These are phyloP conservation scores for Meganola albula DNA, from an alignment of 2,888 invertebrate genomes.

Conservation along the genomic window DNA sequence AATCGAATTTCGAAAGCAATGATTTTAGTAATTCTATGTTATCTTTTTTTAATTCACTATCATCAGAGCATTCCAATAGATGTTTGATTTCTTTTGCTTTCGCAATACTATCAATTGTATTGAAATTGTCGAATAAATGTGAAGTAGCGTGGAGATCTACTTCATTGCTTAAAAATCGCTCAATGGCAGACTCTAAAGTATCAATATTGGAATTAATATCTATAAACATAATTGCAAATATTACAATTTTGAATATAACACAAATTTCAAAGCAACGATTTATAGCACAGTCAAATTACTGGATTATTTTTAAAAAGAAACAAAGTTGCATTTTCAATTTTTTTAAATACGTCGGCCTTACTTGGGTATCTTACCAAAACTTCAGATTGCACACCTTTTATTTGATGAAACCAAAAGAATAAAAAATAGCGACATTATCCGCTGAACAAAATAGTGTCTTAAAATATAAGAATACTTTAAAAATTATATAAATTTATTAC, in stretches of 20 bases:
- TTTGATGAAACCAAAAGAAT: no score
- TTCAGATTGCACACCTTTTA: no score
- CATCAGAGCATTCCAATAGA: constrained; percentile 19
- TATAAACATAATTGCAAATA: constrained; percentile 32
- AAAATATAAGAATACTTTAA: no score
- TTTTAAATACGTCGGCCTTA: no score
- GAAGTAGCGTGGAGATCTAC: constrained; percentile 27
- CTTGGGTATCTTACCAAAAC: no score
- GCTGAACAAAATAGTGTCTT: no score
- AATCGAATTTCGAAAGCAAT: constrained; percentile 39
- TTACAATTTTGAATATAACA: not conserved
- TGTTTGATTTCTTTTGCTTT: constrained; percentile 35
- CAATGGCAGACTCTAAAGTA: constrained; percentile 40
- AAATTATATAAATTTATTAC: no score
- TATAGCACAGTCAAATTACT: no score
- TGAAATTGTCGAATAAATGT: constrained; percentile 22
- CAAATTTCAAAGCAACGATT: constrained; percentile 2
- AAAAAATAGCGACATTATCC: no score
- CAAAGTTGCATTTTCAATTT: no score
- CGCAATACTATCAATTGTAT: constrained; percentile 31
- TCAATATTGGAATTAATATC: constrained; percentile 50
- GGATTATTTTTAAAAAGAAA: no score
- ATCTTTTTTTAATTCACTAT: constrained; percentile 27
- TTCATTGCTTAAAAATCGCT: constrained; percentile 37
- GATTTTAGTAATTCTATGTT: constrained; percentile 27